A percentile compares a stretch with the other conserved stretches of the same genome.
Evolutionary conservation across 2,113 vertebrate genomes (phyloP).

Genomic region (Channa maculata): DNA sequence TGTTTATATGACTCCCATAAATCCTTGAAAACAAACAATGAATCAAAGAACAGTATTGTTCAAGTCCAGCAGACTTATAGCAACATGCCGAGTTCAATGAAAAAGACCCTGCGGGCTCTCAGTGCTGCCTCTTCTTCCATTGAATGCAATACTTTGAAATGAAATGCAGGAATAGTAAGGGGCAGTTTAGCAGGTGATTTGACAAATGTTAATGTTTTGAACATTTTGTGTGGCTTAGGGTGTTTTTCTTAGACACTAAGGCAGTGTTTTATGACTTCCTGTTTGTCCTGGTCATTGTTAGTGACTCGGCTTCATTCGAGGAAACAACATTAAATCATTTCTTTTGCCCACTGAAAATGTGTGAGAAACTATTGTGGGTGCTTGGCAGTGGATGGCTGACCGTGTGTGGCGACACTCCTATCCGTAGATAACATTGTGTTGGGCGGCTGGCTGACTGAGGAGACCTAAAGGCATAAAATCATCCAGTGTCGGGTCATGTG

Average conservation of each 20-base stretch:
- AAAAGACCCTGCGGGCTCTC: background rate
- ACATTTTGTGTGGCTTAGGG: background rate
- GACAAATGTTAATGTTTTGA: constrained; percentile 2
- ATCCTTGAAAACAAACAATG: constrained; percentile 65
- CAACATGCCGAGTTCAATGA: constrained; percentile 12
- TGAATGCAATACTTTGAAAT: constrained; percentile 16
- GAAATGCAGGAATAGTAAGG: constrained; percentile 4
- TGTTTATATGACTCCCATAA: constrained; percentile 29
- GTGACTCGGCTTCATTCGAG: constrained; percentile 32
- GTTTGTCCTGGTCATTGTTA: constrained; percentile 58
- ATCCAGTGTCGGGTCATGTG: constrained; percentile 52
- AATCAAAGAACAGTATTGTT: constrained; percentile 61
- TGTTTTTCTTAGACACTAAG: background rate
- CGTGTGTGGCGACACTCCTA: constrained; percentile 49
- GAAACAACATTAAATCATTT: constrained; percentile 61
- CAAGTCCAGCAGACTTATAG: background rate
- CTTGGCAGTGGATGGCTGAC: constrained; percentile 49
- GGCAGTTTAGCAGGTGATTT: constrained; percentile 8
- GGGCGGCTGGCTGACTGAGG: constrained; percentile 50
- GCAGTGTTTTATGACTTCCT: constrained; percentile 64
- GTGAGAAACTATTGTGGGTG: constrained; percentile 56
- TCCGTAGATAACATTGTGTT: constrained; percentile 83
- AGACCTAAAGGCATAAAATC: constrained; percentile 58
- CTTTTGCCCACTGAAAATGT: constrained; percentile 23
- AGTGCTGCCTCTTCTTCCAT: constrained; percentile 8